phyloP scores from a whole-genome alignment of 2,113 vertebrate species.

The Setophaga coronata region DNA sequence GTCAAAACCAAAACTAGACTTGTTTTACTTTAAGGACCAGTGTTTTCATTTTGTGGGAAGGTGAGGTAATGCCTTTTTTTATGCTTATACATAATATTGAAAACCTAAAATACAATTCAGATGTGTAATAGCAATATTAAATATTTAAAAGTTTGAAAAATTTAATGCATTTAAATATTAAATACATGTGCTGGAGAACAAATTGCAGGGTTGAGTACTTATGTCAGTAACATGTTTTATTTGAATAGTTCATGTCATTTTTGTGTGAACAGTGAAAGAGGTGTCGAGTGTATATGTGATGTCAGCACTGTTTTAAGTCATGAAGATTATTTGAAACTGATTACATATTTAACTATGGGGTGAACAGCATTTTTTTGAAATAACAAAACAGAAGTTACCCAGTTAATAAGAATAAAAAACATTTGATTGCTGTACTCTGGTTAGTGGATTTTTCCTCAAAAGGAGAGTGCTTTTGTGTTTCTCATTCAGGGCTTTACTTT shows the following conservation, averaged over 20 bases:
- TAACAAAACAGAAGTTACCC: neutral
- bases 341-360: neutral
- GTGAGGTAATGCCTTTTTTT: slow-evolving; percentile 20
- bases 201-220: neutral
- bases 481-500: neutral
- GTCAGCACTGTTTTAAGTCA: neutral
- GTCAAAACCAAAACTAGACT: neutral
- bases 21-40: neutral
- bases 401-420: neutral
- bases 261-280: neutral
- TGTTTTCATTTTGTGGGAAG: neutral
- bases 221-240: neutral
- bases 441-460: neutral
- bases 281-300: fast-evolving
- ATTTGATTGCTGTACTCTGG: neutral
- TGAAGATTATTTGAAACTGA: neutral
- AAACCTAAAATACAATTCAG: slow-evolving; percentile 34
- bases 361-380: neutral
- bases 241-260: neutral
- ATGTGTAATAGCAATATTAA: neutral
- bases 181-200: neutral
- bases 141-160: slow-evolving; percentile 17
- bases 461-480: neutral
- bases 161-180: slow-evolving; percentile 31
- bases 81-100: slow-evolving; percentile 22